Evolutionary conservation across 2,888 invertebrate species (phyloP).

Genomic region (Bembecia ichneumoniformis): DNA sequence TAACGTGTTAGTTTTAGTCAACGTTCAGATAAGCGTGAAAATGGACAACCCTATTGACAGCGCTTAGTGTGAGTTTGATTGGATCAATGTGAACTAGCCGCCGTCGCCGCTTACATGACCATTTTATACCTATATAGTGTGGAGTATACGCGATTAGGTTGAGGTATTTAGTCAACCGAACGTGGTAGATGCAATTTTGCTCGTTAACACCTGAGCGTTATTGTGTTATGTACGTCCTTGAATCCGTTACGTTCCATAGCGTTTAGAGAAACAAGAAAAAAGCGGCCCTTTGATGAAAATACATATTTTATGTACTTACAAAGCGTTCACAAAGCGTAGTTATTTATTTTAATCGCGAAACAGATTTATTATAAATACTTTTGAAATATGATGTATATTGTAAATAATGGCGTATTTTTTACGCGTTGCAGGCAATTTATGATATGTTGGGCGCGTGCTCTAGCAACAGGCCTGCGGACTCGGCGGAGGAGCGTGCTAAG

Average conservation of each 20-base stretch:
- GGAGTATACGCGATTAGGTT: not conserved
- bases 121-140: too few relatives aligned
- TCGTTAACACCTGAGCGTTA: not conserved
- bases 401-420: conserved; percentile 1
- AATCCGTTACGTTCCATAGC: too few relatives aligned
- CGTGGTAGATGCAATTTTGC: not conserved
- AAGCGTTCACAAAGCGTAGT: not conserved
- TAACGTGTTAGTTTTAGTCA: too few relatives aligned
- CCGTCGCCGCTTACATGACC: not conserved
- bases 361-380: not conserved
- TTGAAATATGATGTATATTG: not conserved
- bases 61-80: not conserved
- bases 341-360: not conserved
- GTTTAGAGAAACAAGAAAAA: too few relatives aligned
- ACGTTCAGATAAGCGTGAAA: too few relatives aligned
- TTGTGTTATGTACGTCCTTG: not conserved
- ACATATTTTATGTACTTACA: too few relatives aligned
- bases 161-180: conserved; percentile 1
- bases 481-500: conserved; percentile 97
- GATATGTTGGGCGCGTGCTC: conserved; percentile 99
- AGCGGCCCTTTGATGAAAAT: too few relatives aligned
- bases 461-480: conserved; percentile 94
- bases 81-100: conserved; percentile 1
- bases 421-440: conserved; percentile 93
- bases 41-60: not conserved